These are phyloP conservation scores for Salticus scenicus DNA, from an alignment of 2,888 invertebrate species.

Conservation along the genomic window DNA sequence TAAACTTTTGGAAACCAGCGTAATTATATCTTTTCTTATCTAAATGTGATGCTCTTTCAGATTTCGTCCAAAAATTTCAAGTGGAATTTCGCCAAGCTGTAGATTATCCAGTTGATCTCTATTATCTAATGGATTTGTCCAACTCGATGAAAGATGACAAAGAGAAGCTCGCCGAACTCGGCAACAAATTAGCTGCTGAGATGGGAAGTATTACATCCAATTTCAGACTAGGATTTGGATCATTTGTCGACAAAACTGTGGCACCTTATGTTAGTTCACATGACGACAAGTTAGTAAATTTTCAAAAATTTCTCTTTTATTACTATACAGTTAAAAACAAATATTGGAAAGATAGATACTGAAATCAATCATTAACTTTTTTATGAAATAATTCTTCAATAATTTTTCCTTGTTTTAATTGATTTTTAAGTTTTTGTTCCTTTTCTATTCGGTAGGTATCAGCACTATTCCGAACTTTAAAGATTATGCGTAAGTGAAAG, in stretches of 20 bases:
- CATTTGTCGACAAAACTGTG: slow-evolving; percentile 97
- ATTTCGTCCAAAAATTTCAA: slow-evolving; percentile 84
- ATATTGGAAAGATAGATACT: no score
- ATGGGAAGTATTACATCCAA: slow-evolving; percentile 95
- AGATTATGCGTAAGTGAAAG: no score
- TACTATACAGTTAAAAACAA: no score
- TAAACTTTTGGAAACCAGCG: no score
- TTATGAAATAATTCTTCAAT: no score
- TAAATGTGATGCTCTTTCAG: slow-evolving; percentile 76
- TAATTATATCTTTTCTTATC: no score
- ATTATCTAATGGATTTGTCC: slow-evolving; percentile 99
- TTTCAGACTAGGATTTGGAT: slow-evolving; percentile 93
- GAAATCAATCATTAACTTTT: no score
- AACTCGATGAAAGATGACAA: slow-evolving; percentile 99
- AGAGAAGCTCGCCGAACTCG: slow-evolving; percentile 88
- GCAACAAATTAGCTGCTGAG: slow-evolving; percentile 75
- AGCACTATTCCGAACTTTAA: no score
- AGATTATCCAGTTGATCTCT: slow-evolving; percentile 98
- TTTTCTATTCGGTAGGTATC: no score
- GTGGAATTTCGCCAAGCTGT: slow-evolving; percentile 86
- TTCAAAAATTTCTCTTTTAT: neutral
- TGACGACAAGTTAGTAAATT: slow-evolving; percentile 75
- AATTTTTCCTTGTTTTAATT: no score
- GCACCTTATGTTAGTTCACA: slow-evolving; percentile 89
- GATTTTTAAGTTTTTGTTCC: no score